These are phyloP conservation scores for Protonibea diacanthus DNA, from an alignment of 2,797 vertebrate genomes.

Conservation along the genomic window DNA sequence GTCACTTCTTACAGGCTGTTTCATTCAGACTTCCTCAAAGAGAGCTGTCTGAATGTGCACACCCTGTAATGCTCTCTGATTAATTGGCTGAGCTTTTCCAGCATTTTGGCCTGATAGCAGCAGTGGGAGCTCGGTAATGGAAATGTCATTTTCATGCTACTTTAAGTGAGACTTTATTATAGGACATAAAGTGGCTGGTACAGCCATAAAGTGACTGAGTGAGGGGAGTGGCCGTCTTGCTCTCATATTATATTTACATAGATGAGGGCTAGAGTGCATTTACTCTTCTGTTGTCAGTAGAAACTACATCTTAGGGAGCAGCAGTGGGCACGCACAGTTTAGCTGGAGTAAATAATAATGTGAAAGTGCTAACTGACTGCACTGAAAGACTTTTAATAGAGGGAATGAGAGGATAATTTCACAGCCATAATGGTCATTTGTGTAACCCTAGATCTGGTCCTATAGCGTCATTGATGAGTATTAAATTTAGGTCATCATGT, in stretches of 20 bases:
- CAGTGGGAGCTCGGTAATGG: constrained; percentile 70
- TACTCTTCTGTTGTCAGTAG: constrained; percentile 40
- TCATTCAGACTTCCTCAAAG: constrained; percentile 43
- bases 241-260: constrained; percentile 33
- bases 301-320: constrained; percentile 16
- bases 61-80: constrained; percentile 68
- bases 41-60: constrained; percentile 53
- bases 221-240: constrained; percentile 53
- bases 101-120: constrained; percentile 74
- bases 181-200: constrained; percentile 70
- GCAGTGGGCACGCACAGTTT: background rate
- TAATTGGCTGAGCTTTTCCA: constrained; percentile 71
- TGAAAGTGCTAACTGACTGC: constrained; percentile 31
- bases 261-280: constrained; percentile 27
- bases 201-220: constrained; percentile 57
- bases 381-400: constrained; percentile 27
- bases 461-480: background rate
- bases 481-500: background rate
- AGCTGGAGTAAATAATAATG: constrained; percentile 25
- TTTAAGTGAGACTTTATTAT: constrained; percentile 80
- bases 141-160: constrained; percentile 76
- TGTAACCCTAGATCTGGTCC: background rate
- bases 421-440: background rate
- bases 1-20: constrained; percentile 27
- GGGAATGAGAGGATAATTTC: constrained; percentile 14